phyloP scores from a whole-genome alignment of 1,140 invertebrate species.

The Neodiprion virginianus region DNA sequence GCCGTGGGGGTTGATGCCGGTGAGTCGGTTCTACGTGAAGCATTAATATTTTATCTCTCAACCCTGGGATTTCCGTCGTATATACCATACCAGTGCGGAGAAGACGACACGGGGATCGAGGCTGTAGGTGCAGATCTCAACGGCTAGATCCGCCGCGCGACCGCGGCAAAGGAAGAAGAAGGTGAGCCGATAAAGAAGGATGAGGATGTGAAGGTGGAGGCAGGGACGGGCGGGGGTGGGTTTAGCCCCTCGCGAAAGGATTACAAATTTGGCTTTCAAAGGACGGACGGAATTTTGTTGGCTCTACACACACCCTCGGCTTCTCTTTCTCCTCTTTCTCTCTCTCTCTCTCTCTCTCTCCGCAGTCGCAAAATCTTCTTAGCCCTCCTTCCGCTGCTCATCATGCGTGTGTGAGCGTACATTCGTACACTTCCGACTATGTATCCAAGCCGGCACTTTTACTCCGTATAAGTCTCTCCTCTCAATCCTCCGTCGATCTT shows the following conservation, averaged over 20 bases:
- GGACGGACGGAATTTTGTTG: slow-evolving; percentile 13
- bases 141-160: no score
- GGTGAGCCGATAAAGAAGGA: no score
- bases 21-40: neutral
- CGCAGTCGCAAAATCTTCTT: slow-evolving; percentile 12
- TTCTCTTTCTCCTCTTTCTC: no score
- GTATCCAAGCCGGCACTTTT: neutral
- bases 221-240: neutral
- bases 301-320: slow-evolving; percentile 6
- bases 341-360: no score
- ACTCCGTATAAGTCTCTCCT: slow-evolving; percentile 13
- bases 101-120: neutral
- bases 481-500: slow-evolving; percentile 12
- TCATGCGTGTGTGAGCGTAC: neutral
- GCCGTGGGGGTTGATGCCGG: neutral
- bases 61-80: neutral
- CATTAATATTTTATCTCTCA: slow-evolving; percentile 15
- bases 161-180: neutral
- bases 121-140: neutral
- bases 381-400: neutral
- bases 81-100: no score
- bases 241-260: neutral
- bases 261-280: slow-evolving; percentile 20
- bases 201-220: no score
- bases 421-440: no score